These are phyloP conservation scores for Toxotes jaculatrix DNA, from an alignment of 2,113 vertebrate genomes.

Conservation along the genomic window DNA sequence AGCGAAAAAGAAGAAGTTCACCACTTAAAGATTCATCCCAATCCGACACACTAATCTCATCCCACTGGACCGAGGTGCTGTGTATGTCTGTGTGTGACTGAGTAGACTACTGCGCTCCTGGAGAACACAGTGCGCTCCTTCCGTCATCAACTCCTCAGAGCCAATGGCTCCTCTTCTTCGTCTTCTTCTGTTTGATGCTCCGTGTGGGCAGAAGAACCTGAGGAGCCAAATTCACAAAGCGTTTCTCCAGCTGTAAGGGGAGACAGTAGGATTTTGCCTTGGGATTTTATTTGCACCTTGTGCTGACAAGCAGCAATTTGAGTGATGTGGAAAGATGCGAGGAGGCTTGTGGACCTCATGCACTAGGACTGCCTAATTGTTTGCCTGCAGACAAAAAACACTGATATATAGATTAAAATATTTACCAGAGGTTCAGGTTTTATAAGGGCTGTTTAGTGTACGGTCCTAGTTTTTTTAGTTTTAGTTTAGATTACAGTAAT, in stretches of 20 bases:
- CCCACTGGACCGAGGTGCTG: slow-evolving; percentile 52
- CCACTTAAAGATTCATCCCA: slow-evolving; percentile 44
- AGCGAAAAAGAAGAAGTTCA: slow-evolving; percentile 24
- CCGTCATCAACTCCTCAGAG: slow-evolving; percentile 69
- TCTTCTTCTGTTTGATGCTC: slow-evolving; percentile 17
- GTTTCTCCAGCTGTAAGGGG: slow-evolving; percentile 9
- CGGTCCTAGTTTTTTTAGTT: not conserved
- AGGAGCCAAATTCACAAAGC: slow-evolving; percentile 19
- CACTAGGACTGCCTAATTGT: not conserved
- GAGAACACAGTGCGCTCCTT: slow-evolving; percentile 68
- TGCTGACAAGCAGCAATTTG: not conserved
- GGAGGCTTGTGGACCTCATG: slow-evolving; percentile 5
- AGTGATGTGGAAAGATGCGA: slow-evolving; percentile 17
- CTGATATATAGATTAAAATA: not conserved
- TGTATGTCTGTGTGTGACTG: not conserved
- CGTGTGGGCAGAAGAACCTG: not conserved
- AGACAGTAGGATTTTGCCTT: not conserved
- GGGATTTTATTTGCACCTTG: not conserved
- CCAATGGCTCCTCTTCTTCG: slow-evolving; percentile 50
- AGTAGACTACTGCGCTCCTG: slow-evolving; percentile 52
- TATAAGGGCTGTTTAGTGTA: not conserved
- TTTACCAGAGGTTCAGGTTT: not conserved
- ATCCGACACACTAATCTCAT: slow-evolving; percentile 47
- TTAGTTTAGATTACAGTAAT: too few species aligned
- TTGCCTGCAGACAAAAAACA: slow-evolving; percentile 7